phyloP scores from a whole-genome alignment of 2,113 vertebrate species.

The Corvus moneduloides region DNA sequence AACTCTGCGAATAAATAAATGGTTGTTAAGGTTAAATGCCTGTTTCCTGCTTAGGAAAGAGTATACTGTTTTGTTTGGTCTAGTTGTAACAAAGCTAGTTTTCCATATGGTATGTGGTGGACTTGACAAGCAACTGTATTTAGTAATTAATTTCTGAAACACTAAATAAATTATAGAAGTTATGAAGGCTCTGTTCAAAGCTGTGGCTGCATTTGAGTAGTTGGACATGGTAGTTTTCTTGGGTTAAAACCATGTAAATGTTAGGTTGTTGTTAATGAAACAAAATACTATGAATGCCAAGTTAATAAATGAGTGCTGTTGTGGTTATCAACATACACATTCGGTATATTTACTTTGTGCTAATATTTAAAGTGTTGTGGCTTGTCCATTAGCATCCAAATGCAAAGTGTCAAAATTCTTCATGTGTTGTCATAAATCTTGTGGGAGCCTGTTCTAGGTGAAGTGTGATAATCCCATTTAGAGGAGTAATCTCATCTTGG shows the following conservation, averaged over 20 bases:
- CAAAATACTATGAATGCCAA: not conserved
- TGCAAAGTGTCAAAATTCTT: not conserved
- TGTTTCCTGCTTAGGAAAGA: not conserved
- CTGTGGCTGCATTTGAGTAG: not conserved
- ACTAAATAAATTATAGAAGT: not conserved
- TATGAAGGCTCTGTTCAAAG: not conserved
- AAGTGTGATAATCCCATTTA: not conserved
- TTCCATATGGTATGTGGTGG: not conserved
- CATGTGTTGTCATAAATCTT: accelerated
- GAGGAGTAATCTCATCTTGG: not conserved
- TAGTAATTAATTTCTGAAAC: not conserved
- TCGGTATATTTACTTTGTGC: not conserved
- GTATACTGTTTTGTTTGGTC: not conserved
- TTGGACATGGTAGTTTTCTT: not conserved
- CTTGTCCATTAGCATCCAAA: not conserved
- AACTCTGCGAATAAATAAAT: not conserved
- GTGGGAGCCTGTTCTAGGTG: not conserved
- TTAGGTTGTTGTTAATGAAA: not conserved
- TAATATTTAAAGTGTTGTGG: not conserved
- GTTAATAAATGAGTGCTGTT: not conserved
- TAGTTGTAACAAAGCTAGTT: not conserved
- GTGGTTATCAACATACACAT: not conserved
- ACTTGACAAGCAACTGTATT: not conserved
- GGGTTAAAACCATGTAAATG: not conserved
- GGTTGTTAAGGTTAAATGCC: not conserved